These are phyloP conservation scores for Anarrhichthys ocellatus DNA, from an alignment of 2,113 vertebrate genomes.

Conservation along the genomic window DNA sequence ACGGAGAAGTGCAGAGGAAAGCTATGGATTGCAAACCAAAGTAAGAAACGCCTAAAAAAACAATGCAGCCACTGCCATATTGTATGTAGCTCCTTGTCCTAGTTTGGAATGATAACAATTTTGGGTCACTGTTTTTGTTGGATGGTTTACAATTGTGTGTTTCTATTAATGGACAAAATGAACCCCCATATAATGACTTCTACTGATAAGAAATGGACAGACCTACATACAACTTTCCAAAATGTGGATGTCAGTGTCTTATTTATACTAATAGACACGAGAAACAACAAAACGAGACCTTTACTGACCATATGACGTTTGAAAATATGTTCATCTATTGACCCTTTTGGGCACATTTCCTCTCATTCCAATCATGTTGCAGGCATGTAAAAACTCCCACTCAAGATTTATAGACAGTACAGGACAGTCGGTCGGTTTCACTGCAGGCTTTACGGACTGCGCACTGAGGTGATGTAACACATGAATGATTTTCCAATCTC, in stretches of 20 bases:
- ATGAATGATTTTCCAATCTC: background rate
- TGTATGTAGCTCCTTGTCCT: too few relatives aligned
- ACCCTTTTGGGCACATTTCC: background rate
- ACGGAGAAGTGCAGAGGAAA: background rate
- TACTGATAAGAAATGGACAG: background rate
- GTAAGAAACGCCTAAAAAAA: background rate
- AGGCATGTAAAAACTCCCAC: background rate
- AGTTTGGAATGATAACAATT: too few relatives aligned
- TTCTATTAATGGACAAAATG: background rate
- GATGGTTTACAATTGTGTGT: background rate
- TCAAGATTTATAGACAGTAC: background rate
- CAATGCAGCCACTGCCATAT: too few relatives aligned
- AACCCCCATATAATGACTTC: background rate
- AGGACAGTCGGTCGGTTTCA: background rate
- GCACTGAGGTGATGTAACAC: background rate
- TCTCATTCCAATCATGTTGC: background rate
- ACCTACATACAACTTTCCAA: background rate
- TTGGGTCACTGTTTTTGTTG: background rate
- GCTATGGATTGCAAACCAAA: background rate
- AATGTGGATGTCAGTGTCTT: background rate
- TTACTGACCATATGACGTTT: background rate
- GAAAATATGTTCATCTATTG: background rate
- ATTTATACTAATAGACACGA: background rate
- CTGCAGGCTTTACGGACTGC: background rate
- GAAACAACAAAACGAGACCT: background rate